These are phyloP conservation scores for Batillaria attramentaria DNA, from an alignment of 1,140 invertebrate genomes.

Conservation along the genomic window DNA sequence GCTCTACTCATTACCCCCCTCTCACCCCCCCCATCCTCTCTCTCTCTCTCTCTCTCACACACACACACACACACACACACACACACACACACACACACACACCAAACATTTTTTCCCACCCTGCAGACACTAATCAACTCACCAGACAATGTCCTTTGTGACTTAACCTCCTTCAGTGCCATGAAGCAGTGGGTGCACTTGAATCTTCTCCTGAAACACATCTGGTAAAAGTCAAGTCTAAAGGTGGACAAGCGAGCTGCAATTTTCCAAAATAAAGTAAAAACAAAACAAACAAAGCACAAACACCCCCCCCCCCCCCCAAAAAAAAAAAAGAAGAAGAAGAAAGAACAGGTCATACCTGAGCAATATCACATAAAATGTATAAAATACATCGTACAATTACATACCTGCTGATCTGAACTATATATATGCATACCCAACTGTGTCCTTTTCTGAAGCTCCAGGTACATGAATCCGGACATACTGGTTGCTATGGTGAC, in stretches of 20 bases:
- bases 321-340: background rate
- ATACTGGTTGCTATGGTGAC: constrained; percentile 56
- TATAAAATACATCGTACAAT: no score
- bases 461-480: constrained; percentile 59
- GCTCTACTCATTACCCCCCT: no score
- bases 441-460: constrained; percentile 59
- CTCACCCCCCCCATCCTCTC: no score
- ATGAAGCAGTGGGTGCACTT: constrained; percentile 47
- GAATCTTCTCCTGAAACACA: constrained; percentile 39
- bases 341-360: background rate
- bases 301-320: background rate
- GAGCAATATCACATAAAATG: no score
- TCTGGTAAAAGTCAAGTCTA: no score
- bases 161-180: constrained; percentile 48
- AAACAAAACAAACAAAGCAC: background rate
- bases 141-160: constrained; percentile 53
- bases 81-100: no score
- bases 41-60: no score
- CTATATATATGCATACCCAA: constrained; percentile 57
- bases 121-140: background rate
- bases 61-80: no score
- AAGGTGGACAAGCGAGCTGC: no score
- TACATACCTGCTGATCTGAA: no score
- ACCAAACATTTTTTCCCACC: no score
- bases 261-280: background rate